Conservation (phyloP, 2,113 vertebrate genomes). For the Hippopotamus amphibius region DNA sequence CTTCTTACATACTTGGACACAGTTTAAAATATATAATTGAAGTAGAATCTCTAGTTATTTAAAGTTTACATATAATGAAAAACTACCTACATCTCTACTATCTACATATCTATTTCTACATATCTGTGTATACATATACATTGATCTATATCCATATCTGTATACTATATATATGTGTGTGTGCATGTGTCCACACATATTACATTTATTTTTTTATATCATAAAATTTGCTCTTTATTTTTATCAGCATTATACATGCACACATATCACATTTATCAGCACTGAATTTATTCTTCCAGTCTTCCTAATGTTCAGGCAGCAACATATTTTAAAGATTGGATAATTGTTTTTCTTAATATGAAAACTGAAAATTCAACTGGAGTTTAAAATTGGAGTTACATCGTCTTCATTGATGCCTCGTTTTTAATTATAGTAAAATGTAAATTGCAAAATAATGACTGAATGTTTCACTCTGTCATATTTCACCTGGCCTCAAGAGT, state of each 20-base stretch:
- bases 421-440: constrained; percentile 33
- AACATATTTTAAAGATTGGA: constrained; percentile 32
- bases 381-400: constrained; percentile 18
- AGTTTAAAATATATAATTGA: neutral
- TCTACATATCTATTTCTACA: neutral
- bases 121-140: neutral
- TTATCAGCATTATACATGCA: neutral
- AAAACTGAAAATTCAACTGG: constrained; percentile 30
- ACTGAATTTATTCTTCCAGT: constrained; percentile 23
- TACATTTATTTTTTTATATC: neutral
- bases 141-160: neutral
- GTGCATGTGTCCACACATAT: neutral
- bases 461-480: neutral
- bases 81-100: neutral
- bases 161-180: neutral
- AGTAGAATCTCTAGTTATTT: constrained; percentile 40
- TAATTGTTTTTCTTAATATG: constrained; percentile 49
- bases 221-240: neutral
- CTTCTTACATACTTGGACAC: neutral
- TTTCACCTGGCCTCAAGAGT: neutral
- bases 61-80: constrained; percentile 22
- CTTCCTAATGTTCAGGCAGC: constrained; percentile 3
- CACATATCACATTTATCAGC: neutral
- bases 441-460: constrained; percentile 32
- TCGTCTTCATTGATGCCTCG: neutral